Percentiles rank a stretch among this genome's conserved stretches.
Conservation (phyloP, 2,797 vertebrate species). For the Mus minutoides region DNA sequence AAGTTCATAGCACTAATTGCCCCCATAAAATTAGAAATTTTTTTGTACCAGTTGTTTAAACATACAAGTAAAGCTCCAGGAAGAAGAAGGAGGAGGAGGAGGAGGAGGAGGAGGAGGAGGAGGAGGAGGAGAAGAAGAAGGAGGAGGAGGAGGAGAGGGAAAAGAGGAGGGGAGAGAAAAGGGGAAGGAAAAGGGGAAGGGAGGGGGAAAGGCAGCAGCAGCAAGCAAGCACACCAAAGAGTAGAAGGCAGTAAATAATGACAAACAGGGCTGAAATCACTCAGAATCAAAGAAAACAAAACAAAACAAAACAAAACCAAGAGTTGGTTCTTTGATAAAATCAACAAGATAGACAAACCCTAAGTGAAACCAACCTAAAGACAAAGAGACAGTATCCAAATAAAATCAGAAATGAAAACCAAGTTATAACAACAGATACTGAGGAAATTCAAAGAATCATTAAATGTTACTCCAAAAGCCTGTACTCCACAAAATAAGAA, state of each 20-base stretch:
- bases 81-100: too few species aligned
- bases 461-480: neutral
- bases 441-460: neutral
- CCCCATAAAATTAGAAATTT: neutral
- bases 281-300: too few species aligned
- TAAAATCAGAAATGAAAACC: neutral
- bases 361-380: neutral
- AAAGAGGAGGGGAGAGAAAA: rapidly evolving
- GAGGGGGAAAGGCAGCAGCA: too few species aligned
- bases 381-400: too few species aligned
- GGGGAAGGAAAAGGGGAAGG: rapidly evolving
- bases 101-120: too few species aligned
- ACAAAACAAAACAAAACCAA: neutral
- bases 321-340: neutral
- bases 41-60: neutral
- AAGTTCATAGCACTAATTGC: too few species aligned
- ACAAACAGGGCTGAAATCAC: neutral
- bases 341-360: neutral
- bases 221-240: neutral
- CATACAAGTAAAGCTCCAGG: neutral
- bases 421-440: neutral
- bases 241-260: neutral
- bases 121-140: too few species aligned
- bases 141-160: too few species aligned
- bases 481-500: neutral